Evolutionary conservation across 2,888 invertebrate species (phyloP).

Genomic region (Amaurobius ferox): DNA sequence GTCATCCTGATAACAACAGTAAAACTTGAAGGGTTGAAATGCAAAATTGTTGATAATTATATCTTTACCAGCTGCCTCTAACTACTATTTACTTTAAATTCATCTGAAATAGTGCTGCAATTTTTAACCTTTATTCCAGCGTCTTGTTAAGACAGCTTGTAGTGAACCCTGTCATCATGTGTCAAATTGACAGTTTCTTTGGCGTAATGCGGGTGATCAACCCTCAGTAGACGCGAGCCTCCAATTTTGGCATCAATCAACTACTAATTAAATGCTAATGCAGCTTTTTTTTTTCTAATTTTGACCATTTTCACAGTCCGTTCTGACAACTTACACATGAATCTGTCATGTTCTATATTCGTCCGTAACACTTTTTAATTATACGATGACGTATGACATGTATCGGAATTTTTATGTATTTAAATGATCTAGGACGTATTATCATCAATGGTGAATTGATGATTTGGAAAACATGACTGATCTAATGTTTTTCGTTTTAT

Average conservation of each 20-base stretch:
- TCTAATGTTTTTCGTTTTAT: too few relatives aligned
- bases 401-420: not conserved
- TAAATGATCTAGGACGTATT: not conserved
- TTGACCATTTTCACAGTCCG: not conserved
- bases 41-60: too few relatives aligned
- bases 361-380: not conserved
- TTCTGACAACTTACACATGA: not conserved
- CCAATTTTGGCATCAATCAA: slow-evolving; percentile 3
- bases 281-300: not conserved
- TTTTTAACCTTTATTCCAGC: not conserved
- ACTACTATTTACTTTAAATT: too few relatives aligned
- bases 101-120: too few relatives aligned
- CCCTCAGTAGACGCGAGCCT: not conserved
- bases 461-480: not conserved
- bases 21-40: too few relatives aligned
- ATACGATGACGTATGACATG: not conserved
- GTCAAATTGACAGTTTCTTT: not conserved
- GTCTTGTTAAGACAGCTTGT: not conserved
- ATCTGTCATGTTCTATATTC: not conserved
- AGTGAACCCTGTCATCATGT: not conserved
- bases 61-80: too few relatives aligned
- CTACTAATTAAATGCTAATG: slow-evolving; percentile 10
- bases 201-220: not conserved
- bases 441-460: not conserved
- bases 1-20: too few relatives aligned